phyloP scores from a whole-genome alignment of 2,797 vertebrate genomes.

The Rhadinocentrus ornatus region DNA sequence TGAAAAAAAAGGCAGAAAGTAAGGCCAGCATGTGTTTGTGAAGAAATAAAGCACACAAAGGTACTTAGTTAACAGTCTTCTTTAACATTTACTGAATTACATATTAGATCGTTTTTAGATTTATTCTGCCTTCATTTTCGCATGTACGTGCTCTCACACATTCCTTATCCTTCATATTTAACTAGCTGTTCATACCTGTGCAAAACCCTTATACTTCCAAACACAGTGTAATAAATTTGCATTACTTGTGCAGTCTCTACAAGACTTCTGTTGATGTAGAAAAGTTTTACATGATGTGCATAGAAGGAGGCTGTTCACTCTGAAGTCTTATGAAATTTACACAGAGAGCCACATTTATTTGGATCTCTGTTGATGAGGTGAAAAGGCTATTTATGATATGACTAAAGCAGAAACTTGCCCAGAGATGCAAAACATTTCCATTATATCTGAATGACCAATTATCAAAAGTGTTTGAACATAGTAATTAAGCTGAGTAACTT shows the following conservation, averaged over 20 bases:
- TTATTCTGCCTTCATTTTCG: constrained; percentile 54
- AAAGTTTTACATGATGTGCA: constrained; percentile 49
- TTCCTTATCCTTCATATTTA: constrained; percentile 42
- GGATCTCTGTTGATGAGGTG: constrained; percentile 25
- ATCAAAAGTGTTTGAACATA: neutral
- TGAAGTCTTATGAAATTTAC: constrained; percentile 18
- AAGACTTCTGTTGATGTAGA: constrained; percentile 37
- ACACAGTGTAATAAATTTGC: constrained; percentile 24
- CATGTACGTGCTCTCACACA: constrained; percentile 60
- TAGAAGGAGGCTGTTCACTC: constrained; percentile 53
- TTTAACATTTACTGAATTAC: constrained; percentile 74
- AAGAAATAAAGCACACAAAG: constrained; percentile 55
- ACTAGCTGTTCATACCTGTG: constrained; percentile 22
- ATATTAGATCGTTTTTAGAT: constrained; percentile 54
- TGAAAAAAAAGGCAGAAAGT: constrained; percentile 14
- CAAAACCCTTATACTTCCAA: neutral
- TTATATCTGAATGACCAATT: neutral
- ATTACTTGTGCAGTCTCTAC: constrained; percentile 43
- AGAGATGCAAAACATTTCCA: neutral
- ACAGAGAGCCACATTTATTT: constrained; percentile 6
- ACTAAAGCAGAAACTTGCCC: constrained; percentile 21
- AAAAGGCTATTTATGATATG: constrained; percentile 33
- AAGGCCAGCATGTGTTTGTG: constrained; percentile 42
- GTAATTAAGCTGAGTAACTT: neutral
- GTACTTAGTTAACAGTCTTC: constrained; percentile 63